These are phyloP conservation scores for Stegana nigrithorax DNA, from an alignment of 2,888 invertebrate species.

Conservation along the genomic window DNA sequence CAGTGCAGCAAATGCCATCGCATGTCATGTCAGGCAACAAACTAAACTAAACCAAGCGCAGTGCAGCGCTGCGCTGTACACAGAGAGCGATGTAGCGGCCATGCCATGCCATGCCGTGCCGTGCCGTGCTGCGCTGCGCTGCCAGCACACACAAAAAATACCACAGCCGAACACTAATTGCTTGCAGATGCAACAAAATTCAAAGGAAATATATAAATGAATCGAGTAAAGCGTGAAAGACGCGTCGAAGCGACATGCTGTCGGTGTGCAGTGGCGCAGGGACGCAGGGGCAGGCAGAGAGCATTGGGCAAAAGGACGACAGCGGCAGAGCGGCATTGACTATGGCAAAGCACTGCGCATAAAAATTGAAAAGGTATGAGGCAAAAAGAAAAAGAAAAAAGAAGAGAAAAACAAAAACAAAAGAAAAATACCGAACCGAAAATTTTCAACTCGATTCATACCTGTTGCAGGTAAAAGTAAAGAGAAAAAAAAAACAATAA, in stretches of 20 bases:
- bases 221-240: slow-evolving; percentile 41
- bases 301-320: slow-evolving; percentile 21
- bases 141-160: slow-evolving; percentile 46
- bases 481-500: not conserved
- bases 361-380: slow-evolving; percentile 11
- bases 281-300: slow-evolving; percentile 50
- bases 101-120: no score
- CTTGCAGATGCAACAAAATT: slow-evolving; percentile 52
- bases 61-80: no score
- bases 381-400: slow-evolving; percentile 28
- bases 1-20: not conserved
- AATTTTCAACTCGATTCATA: slow-evolving; percentile 58
- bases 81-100: no score
- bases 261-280: no score
- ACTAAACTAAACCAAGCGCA: no score
- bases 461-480: slow-evolving; percentile 53
- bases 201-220: slow-evolving; percentile 44
- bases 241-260: no score
- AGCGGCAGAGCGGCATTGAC: slow-evolving; percentile 16
- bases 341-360: not conserved
- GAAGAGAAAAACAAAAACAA: slow-evolving; percentile 24
- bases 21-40: no score
- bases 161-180: slow-evolving; percentile 57
- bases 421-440: slow-evolving; percentile 47
- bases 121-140: no score